Percentiles rank a stretch among this genome's conserved stretches.
Evolutionary conservation across 35 echinoderm and acorn worm genomes (phyloP).

Genomic region (Ophioderma brevispina): DNA sequence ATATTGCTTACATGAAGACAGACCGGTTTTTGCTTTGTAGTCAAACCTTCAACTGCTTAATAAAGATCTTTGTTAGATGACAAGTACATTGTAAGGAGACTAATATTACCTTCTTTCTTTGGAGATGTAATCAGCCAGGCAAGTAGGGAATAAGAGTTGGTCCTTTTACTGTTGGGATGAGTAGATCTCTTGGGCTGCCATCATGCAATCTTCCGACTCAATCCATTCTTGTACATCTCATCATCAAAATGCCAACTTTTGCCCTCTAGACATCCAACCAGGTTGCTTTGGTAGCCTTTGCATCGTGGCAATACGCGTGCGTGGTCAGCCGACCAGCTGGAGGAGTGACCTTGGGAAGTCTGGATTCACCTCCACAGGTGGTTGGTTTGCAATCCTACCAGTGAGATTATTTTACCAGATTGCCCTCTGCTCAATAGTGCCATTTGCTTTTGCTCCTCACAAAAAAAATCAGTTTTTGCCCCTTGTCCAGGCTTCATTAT

Average conservation of each 20-base stretch:
- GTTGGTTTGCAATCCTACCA: not conserved
- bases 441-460: constrained; percentile 61
- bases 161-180: constrained; percentile 53
- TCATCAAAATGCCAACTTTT: not conserved
- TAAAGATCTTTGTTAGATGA: no score
- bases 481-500: constrained; percentile 61
- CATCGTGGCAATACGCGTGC: constrained; percentile 46
- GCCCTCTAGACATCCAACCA: not conserved
- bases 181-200: constrained; percentile 42
- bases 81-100: no score
- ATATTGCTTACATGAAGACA: no score
- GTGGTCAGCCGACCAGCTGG: constrained; percentile 87
- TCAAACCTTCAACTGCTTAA: no score
- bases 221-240: not conserved
- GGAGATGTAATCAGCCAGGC: constrained; percentile 65
- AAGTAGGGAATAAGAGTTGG: constrained; percentile 69
- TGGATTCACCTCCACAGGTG: not conserved
- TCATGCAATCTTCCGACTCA: constrained; percentile 11
- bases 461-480: no score
- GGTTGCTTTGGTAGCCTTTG: no score
- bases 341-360: constrained; percentile 18
- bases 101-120: no score
- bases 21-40: no score
- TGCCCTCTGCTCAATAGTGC: constrained; percentile 59
- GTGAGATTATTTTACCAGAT: constrained; percentile 73